Evolutionary conservation across 2,888 invertebrate species (phyloP), one percentile per base, ranked within the genome.

Genomic region (Blastobasis adustella): DNA sequence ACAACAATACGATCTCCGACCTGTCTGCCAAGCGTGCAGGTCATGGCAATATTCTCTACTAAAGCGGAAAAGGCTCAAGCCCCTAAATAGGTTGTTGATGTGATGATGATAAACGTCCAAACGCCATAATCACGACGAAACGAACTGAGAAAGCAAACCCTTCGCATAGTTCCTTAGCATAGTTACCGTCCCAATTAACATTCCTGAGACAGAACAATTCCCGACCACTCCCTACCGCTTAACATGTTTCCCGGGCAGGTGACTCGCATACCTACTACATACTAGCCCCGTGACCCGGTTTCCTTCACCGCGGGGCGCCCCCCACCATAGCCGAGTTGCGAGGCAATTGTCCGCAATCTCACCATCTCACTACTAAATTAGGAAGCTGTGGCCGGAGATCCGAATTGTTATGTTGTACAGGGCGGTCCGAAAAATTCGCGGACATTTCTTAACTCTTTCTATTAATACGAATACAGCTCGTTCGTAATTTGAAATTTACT

Each of bases 241-340:
- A 46, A 41, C 37, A 23, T 43, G 42, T 23, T 40, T 7, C 8
- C 6, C 23, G 8, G n/a, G 37, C 50, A 46, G 50, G 50, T 50
- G 50, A 40, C 76, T 77, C 9, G 40, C 9, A 9, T n/a, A 42
- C 23, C 23, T 76, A 60, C 55, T 60, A 61, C 65, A 63, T 66
- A 62, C 63, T 69, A 69, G 76, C 76, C 74, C 71, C 72, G 74
- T 83, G 81, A 82, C 82, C 81, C 70, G 69, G 68, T 68, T 79
- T 69, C 58, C 50, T 54, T 62, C 69, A 56, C 74, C 51, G 63
- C 67, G 61, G 60, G 67, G 68, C 65, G 71, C 61, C 69, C 71
- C 65, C 65, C 60, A 61, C 63, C 60, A 68, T 68, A 65, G 67
- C 62, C 67, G 42, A 42, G 42, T 42, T 42, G 9, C n/a, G 6